These are phyloP conservation scores for Gisinianus flammeolus DNA, from an alignment of 2,888 invertebrate species.

Conservation along the genomic window DNA sequence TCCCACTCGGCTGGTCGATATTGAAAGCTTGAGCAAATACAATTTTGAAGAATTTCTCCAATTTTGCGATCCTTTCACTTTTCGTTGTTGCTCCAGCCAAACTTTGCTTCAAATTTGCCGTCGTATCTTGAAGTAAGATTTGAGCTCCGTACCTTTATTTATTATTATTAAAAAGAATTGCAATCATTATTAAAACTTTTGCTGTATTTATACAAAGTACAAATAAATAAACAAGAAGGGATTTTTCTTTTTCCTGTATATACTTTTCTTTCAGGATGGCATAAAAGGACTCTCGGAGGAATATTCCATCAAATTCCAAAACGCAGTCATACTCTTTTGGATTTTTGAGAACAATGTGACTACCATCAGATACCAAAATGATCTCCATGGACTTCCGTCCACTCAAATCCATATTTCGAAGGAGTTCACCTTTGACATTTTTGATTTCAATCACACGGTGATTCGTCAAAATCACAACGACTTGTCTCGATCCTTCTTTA, in stretches of 20 bases:
- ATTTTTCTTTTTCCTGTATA: slow-evolving; percentile 54
- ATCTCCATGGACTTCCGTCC: slow-evolving; percentile 59
- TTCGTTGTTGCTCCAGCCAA: slow-evolving; percentile 64
- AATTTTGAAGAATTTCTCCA: slow-evolving; percentile 67
- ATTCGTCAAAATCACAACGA: slow-evolving; percentile 62
- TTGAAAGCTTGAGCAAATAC: slow-evolving; percentile 66
- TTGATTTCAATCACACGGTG: slow-evolving; percentile 61
- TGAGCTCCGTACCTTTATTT: slow-evolving; percentile 27
- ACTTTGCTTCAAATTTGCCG: slow-evolving; percentile 47
- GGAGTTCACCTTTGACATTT: slow-evolving; percentile 61
- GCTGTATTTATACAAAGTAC: neutral
- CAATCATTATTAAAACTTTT: neutral
- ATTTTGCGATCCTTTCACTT: slow-evolving; percentile 63
- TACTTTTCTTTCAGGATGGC: slow-evolving; percentile 61
- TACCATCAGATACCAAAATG: slow-evolving; percentile 62
- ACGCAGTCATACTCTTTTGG: slow-evolving; percentile 66
- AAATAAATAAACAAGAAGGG: neutral
- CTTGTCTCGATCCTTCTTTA: slow-evolving; percentile 60
- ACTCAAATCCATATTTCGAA: slow-evolving; percentile 64
- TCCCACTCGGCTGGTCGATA: slow-evolving; percentile 63
- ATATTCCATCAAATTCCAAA: slow-evolving; percentile 64
- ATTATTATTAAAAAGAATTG: slow-evolving; percentile 2
- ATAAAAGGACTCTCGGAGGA: slow-evolving; percentile 62
- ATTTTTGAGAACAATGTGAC: slow-evolving; percentile 63
- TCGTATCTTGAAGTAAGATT: slow-evolving; percentile 40